Percentiles rank a stretch among this genome's conserved stretches.
These are phyloP conservation scores for Chymomyza fuscimana DNA, from an alignment of 2,888 invertebrate genomes.

Conservation along the genomic window DNA sequence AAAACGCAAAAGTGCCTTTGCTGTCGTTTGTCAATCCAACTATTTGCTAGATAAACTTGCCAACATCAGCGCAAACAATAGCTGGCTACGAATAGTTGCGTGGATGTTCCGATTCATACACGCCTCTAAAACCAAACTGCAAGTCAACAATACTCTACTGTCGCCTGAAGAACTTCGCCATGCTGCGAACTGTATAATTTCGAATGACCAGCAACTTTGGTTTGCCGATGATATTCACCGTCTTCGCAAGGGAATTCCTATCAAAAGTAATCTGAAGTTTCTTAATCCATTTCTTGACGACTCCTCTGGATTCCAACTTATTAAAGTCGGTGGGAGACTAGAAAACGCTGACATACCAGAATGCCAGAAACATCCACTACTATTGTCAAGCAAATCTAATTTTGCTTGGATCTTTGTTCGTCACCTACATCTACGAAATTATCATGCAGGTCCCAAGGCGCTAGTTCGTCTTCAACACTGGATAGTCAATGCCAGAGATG, in stretches of 20 bases:
- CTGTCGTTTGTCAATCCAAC: background rate
- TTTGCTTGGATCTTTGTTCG: background rate
- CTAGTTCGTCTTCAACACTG: background rate
- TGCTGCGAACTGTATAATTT: slow-evolving; percentile 15
- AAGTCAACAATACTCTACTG: no score
- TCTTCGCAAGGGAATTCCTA: no score
- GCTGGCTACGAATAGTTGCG: no score
- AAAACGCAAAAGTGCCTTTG: slow-evolving; percentile 16
- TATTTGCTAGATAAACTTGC: no score
- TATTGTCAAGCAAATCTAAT: background rate
- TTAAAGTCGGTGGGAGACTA: background rate
- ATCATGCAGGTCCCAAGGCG: background rate
- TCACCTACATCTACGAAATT: background rate
- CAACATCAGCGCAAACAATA: no score
- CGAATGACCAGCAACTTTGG: slow-evolving; percentile 32
- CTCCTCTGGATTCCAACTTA: background rate
- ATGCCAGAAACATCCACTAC: background rate
- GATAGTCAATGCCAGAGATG: background rate
- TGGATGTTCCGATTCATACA: no score
- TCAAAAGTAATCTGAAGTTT: slow-evolving; percentile 12
- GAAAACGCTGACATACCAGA: background rate
- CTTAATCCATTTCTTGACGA: background rate
- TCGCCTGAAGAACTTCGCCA: background rate
- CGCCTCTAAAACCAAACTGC: no score
- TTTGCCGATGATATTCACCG: no score